phyloP scores from a whole-genome alignment of 2,113 vertebrate species.

The Cyanoramphus novaezelandiae region DNA sequence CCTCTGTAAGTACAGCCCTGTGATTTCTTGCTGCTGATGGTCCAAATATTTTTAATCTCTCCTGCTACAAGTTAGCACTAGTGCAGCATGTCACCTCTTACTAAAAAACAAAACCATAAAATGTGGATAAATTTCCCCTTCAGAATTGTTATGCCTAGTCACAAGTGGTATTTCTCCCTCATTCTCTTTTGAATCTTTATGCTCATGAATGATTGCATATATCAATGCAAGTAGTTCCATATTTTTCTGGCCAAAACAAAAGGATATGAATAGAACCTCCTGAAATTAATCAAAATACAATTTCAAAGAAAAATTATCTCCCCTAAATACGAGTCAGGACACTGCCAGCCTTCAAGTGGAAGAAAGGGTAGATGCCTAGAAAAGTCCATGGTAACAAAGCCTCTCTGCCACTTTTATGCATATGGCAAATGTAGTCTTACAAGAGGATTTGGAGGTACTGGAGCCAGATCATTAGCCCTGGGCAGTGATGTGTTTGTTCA shows the following conservation, averaged over 20 bases:
- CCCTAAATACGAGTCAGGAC: background rate
- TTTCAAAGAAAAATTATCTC: background rate
- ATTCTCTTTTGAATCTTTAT: background rate
- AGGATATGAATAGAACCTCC: background rate
- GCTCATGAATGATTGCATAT: background rate
- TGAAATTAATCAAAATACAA: background rate
- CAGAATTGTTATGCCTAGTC: background rate
- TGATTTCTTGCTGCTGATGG: constrained; percentile 47
- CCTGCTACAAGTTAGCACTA: constrained; percentile 8
- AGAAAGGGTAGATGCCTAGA: background rate
- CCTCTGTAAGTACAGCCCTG: constrained; percentile 34
- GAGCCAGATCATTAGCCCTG: background rate
- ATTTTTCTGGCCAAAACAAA: background rate
- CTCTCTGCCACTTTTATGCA: background rate
- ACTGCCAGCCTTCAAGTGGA: background rate
- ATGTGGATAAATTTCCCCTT: background rate
- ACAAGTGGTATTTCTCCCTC: background rate
- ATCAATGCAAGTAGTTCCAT: background rate
- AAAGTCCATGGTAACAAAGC: background rate
- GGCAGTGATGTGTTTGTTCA: background rate
- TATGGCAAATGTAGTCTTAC: background rate
- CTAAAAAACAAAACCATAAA: background rate
- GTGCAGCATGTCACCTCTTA: background rate
- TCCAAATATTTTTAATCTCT: constrained; percentile 40
- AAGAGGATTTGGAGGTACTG: background rate